Evolutionary conservation across 2,113 vertebrate genomes (phyloP).

Genomic region (Conger conger): DNA sequence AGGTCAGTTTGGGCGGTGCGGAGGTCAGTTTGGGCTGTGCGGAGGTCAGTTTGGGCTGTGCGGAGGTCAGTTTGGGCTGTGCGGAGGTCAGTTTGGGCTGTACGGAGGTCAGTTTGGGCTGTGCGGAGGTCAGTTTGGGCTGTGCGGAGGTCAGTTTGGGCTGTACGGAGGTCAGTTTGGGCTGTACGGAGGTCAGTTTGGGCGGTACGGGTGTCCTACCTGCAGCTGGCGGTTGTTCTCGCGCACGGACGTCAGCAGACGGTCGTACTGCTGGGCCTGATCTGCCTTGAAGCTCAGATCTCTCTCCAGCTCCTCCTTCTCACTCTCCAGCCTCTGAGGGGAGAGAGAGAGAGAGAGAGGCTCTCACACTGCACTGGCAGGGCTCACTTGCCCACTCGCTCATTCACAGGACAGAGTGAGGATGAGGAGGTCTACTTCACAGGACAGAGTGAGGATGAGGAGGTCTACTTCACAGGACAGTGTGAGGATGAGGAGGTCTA

Average conservation of each 20-base stretch:
- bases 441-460: background rate
- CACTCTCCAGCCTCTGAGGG: conserved; percentile 76
- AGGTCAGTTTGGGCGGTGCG: too few species aligned
- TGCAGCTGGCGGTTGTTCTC: conserved; percentile 90
- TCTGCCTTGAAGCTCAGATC: conserved; percentile 85
- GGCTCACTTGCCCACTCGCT: too few species aligned
- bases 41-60: too few species aligned
- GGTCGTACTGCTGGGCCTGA: conserved; percentile 86
- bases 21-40: too few species aligned
- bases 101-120: too few species aligned
- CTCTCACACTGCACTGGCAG: background rate
- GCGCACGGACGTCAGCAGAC: conserved; percentile 78
- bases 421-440: conserved; percentile 64
- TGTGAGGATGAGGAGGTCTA: conserved; percentile 45
- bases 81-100: too few species aligned
- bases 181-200: background rate
- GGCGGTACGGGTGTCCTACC: conserved; percentile 73
- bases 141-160: conserved; percentile 1
- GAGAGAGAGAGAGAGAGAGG: conserved; percentile 41
- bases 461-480: conserved; percentile 73
- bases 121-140: too few species aligned
- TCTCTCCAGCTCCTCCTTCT: conserved; percentile 81
- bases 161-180: background rate
- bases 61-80: too few species aligned
- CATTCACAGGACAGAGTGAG: background rate